Conservation (phyloP, 2,888 invertebrate genomes). For the Aspidiotus rigidus region DNA sequence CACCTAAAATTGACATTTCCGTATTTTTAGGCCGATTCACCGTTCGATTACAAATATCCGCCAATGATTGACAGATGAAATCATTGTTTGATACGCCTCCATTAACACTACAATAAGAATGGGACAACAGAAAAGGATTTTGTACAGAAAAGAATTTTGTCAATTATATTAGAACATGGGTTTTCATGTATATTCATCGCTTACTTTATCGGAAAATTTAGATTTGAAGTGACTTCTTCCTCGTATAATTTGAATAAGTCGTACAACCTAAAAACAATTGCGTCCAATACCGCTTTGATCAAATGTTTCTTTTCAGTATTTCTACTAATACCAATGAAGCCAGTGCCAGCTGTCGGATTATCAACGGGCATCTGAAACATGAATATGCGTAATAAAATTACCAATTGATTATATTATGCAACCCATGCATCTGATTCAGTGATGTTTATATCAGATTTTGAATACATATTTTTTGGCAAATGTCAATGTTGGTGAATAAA, state of each 20-base stretch:
- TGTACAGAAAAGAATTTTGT: neutral
- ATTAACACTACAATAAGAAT: slow-evolving; percentile 59
- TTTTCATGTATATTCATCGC: too few species aligned
- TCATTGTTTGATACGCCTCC: slow-evolving; percentile 95
- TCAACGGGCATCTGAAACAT: slow-evolving; percentile 16
- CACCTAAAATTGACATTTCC: slow-evolving; percentile 80
- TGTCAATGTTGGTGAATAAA: too few species aligned
- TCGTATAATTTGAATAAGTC: slow-evolving; percentile 7
- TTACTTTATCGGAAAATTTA: too few species aligned
- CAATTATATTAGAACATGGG: neutral
- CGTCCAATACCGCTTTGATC: slow-evolving; percentile 73
- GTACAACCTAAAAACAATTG: slow-evolving; percentile 72
- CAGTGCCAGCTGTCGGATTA: neutral
- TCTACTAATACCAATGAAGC: slow-evolving; percentile 62
- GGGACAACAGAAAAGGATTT: neutral
- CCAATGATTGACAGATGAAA: slow-evolving; percentile 78
- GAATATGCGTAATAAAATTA: slow-evolving; percentile 7
- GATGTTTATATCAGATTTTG: too few species aligned
- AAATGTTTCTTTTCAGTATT: slow-evolving; percentile 68
- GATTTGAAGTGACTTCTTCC: neutral
- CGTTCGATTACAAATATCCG: slow-evolving; percentile 65
- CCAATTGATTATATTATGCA: too few species aligned
- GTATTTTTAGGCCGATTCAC: slow-evolving; percentile 64
- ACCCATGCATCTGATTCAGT: too few species aligned
- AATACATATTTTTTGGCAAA: too few species aligned